phyloP scores from a whole-genome alignment of 2,797 vertebrate genomes.

The Schizopygopsis malacanthus region DNA sequence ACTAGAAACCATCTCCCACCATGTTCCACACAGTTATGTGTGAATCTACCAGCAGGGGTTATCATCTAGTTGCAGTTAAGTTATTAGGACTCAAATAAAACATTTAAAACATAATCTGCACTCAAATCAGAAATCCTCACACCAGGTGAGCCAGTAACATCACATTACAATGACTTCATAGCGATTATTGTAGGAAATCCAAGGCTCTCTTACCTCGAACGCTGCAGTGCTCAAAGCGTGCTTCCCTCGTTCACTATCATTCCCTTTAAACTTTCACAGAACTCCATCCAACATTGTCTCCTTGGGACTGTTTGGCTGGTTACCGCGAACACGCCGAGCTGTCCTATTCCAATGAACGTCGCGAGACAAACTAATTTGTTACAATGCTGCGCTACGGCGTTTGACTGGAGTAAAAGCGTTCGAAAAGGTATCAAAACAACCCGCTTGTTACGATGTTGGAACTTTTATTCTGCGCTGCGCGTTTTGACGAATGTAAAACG shows the following conservation, averaged over 20 bases:
- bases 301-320: not conserved
- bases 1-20: not conserved
- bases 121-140: not conserved
- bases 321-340: conserved; percentile 11
- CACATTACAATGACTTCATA: not conserved
- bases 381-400: not conserved
- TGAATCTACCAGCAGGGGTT: not conserved
- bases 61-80: not conserved
- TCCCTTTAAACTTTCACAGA: conserved; percentile 46
- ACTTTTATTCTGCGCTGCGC: not conserved
- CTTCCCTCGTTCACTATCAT: conserved; percentile 45
- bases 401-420: not conserved
- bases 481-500: not conserved
- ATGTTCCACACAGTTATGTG: not conserved
- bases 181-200: not conserved
- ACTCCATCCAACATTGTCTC: conserved; percentile 10
- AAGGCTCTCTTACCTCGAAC: conserved; percentile 44
- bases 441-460: not conserved
- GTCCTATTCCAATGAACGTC: conserved; percentile 1
- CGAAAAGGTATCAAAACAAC: not conserved
- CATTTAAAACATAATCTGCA: not conserved
- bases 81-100: not conserved
- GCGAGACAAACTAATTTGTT: not conserved
- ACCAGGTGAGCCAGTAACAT: not conserved
- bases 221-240: conserved; percentile 44